Base-by-base conservation (phyloP, 2,797 vertebrate genomes). In the Crocodylus rhombifer region DNA sequence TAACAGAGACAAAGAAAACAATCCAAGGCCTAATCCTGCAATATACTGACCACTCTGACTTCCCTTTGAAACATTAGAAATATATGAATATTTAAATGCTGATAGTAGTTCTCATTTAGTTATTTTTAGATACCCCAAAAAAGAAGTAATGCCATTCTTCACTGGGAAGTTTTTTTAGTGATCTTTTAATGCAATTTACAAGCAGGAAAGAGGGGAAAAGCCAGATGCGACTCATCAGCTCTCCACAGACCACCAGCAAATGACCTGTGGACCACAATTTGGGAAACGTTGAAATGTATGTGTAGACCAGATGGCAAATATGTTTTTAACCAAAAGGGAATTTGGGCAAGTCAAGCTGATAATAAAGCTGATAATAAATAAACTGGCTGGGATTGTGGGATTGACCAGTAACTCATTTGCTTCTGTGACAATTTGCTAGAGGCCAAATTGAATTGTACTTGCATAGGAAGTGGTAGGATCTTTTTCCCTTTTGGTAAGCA, bases 371-470 rank as follows among this genome's bases (percentile, higher is more conserved):
- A n/a, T n/a, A n/a, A n/a, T n/a, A n/a, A n/a, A n/a, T n/a, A n/a
- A n/a, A n/a, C n/a, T n/a, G n/a, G n/a, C n/a, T n/a, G n/a, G n/a
- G n/a, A n/a, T n/a, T n/a, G 64, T 89, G 94, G 91, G 95, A 94
- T 96, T 97, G 95, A 82, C 91, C 87, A 58, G 90, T 93, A 83
- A 88, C 61, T 84, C 86, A 57, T 92, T 94, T 91, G 89, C 88
- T 86, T 93, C 91, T 95, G 85, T 87, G 91, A 84, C 92, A 84
- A 28, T 94, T 94, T 94, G 86, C 92, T 81, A 42, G 0, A 5
- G 36, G 88, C 78, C 88, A 93, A 79, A 92, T 6, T 91, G 75
- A 89, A 80, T 57, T 74, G 17, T 91, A 78, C 56, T 55, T 20
- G 58, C 79, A 56, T 86, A 86, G 93, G 82, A 90, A 95, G 77